Evolutionary conservation across 1,140 invertebrate species (phyloP).

Genomic region (Drosophila mojavensis): DNA sequence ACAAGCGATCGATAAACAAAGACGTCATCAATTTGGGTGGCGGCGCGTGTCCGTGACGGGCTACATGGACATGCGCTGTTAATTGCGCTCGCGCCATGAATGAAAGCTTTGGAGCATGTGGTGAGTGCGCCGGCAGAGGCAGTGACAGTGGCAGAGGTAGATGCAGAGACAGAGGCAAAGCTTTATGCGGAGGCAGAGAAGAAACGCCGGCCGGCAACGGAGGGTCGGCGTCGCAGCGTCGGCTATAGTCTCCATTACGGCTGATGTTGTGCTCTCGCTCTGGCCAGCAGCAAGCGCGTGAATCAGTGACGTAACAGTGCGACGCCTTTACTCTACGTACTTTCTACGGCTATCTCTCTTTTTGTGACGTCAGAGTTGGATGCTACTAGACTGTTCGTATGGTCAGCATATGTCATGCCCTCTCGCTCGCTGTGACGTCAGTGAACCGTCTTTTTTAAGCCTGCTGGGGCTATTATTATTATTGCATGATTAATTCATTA

Average conservation of each 20-base stretch:
- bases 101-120: slow-evolving; percentile 48
- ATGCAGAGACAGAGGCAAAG: slow-evolving; percentile 21
- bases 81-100: slow-evolving; percentile 54
- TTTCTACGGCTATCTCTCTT: slow-evolving; percentile 17
- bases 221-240: slow-evolving; percentile 5
- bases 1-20: slow-evolving; percentile 70
- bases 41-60: slow-evolving; percentile 39
- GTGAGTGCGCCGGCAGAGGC: slow-evolving; percentile 5
- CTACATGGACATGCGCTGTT: slow-evolving; percentile 57
- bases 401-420: not conserved
- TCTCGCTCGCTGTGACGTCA: slow-evolving; percentile 34
- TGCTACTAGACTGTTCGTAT: slow-evolving; percentile 18
- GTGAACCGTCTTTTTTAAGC: not conserved
- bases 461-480: not conserved
- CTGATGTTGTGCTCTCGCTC: slow-evolving; percentile 21
- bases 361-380: slow-evolving; percentile 50
- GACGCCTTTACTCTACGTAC: not conserved
- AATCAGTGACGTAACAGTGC: slow-evolving; percentile 39
- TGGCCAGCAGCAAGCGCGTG: slow-evolving; percentile 24
- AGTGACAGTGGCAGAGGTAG: not conserved
- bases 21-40: slow-evolving; percentile 66
- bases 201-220: slow-evolving; percentile 66
- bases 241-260: not conserved
- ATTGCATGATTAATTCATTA: not conserved
- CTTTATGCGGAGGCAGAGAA: slow-evolving; percentile 11